Evolutionary conservation across 2,797 vertebrate genomes (phyloP).

Genomic region (Limnodromus scolopaceus): DNA sequence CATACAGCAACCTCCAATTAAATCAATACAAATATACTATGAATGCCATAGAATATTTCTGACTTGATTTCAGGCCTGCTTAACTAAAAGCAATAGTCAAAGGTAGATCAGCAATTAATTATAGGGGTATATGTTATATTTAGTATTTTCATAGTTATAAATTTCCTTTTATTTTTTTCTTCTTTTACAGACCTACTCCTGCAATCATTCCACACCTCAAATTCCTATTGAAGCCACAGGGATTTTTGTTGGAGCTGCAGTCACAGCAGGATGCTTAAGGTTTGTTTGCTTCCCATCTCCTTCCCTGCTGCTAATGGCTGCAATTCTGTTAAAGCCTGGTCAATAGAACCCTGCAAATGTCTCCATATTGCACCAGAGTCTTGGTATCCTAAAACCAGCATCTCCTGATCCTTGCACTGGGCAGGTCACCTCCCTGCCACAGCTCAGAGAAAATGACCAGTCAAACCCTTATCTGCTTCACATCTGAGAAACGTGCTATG

Average conservation of each 20-base stretch:
- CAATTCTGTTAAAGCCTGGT: not conserved
- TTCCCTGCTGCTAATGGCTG: not conserved
- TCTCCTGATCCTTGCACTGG: not conserved
- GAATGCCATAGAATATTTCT: not conserved
- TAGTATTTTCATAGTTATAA: not conserved
- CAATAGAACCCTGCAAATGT: not conserved
- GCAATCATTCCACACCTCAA: not conserved
- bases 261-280: not conserved
- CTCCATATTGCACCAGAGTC: not conserved
- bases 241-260: not conserved
- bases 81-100: not conserved
- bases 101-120: not conserved
- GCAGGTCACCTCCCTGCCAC: not conserved
- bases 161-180: not conserved
- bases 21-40: not conserved
- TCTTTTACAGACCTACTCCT: not conserved
- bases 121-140: not conserved
- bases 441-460: not conserved
- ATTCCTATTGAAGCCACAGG: not conserved
- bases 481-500: accelerated
- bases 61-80: not conserved
- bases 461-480: not conserved
- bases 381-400: not conserved
- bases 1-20: not conserved
- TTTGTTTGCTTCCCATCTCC: not conserved